Percentiles rank a stretch among this genome's conserved stretches.
Conservation (phyloP, 2,888 invertebrate genomes). For the Eugnorisma glareosa region DNA sequence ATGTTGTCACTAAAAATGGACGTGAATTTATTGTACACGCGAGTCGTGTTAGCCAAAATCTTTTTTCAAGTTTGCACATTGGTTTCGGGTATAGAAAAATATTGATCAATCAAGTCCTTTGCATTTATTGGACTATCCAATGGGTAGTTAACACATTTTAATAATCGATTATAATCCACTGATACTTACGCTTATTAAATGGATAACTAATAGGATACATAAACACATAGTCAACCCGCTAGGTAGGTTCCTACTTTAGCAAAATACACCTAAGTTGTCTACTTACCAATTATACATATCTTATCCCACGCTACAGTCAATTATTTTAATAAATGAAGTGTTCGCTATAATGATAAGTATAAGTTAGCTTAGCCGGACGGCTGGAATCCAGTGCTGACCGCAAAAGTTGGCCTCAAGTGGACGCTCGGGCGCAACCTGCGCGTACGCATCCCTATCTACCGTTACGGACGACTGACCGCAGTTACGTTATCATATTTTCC, state of each 20-base stretch:
- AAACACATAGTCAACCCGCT: background rate
- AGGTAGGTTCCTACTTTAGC: background rate
- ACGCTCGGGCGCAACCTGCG: constrained; percentile 50
- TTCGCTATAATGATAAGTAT: constrained; percentile 35
- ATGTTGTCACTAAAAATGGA: background rate
- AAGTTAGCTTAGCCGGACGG: constrained; percentile 30
- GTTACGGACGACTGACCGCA: constrained; percentile 62
- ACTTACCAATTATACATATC: background rate
- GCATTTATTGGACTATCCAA: background rate
- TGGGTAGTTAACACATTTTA: too few relatives aligned
- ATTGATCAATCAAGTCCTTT: background rate
- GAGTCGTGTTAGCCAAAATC: constrained; percentile 1
- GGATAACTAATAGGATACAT: background rate
- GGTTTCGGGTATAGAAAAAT: background rate
- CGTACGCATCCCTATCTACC: constrained; percentile 58
- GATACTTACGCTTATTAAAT: background rate
- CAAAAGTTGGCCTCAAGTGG: constrained; percentile 60
- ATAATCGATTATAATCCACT: background rate
- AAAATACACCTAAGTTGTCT: background rate
- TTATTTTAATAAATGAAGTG: constrained; percentile 44
- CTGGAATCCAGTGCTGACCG: constrained; percentile 61
- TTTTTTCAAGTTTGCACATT: constrained; percentile 2
- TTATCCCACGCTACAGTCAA: constrained; percentile 18
- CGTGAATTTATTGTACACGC: background rate
- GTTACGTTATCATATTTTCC: constrained; percentile 55